Conservation (phyloP, 2,888 invertebrate species). For the Epistrophella euchroma region DNA sequence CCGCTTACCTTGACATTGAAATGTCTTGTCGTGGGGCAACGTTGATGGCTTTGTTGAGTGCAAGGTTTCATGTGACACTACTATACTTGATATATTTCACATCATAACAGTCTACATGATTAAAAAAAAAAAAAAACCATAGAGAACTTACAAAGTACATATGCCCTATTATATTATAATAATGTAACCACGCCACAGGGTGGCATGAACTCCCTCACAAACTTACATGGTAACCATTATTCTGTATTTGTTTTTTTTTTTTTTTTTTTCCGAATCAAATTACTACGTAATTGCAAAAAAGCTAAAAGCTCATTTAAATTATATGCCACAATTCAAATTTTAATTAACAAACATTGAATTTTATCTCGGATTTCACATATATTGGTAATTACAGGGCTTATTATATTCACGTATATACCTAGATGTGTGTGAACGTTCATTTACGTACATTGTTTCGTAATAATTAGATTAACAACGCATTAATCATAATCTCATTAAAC, state of each 20-base stretch:
- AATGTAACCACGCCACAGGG: slow-evolving; percentile 29
- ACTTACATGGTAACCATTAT: not conserved
- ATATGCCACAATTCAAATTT: slow-evolving; percentile 60
- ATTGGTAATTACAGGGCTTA: slow-evolving; percentile 50
- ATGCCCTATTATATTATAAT: slow-evolving; percentile 1
- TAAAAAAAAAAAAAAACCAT: not conserved
- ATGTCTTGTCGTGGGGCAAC: slow-evolving; percentile 29
- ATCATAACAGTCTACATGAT: slow-evolving; percentile 23
- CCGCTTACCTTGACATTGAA: slow-evolving; percentile 54
- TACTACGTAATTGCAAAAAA: slow-evolving; percentile 31
- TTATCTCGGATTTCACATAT: slow-evolving; percentile 36
- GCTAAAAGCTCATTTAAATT: slow-evolving; percentile 7
- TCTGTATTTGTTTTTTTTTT: not conserved
- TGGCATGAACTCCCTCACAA: slow-evolving; percentile 11
- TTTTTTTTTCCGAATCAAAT: not conserved
- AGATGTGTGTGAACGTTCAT: slow-evolving; percentile 7
- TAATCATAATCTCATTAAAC: slow-evolving; percentile 69
- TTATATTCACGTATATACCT: not conserved
- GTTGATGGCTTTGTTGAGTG: slow-evolving; percentile 36
- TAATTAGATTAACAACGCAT: slow-evolving; percentile 71
- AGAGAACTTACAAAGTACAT: slow-evolving; percentile 20
- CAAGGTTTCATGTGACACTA: slow-evolving; percentile 36
- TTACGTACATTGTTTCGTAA: slow-evolving; percentile 58
- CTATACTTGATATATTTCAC: slow-evolving; percentile 36
- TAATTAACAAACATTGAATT: slow-evolving; percentile 53